A percentile compares a stretch with the other conserved stretches of the same genome.
These are phyloP conservation scores for Eucidaris tribuloides DNA, from an alignment of 35 echinoderm and acorn worm species.

Conservation along the genomic window DNA sequence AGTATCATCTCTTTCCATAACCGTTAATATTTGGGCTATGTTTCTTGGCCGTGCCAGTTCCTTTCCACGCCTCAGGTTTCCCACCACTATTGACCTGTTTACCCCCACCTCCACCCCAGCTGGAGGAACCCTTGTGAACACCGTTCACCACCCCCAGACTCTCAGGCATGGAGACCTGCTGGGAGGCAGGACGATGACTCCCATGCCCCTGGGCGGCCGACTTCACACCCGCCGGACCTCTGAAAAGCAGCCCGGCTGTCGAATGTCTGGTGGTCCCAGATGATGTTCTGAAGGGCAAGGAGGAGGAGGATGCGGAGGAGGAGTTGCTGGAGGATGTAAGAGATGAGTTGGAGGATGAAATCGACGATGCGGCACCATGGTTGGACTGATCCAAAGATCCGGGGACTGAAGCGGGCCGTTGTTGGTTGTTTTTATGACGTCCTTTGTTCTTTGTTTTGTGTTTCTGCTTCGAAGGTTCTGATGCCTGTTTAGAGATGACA, in stretches of 20 bases:
- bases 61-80: no score
- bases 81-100: not conserved
- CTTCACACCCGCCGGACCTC: not conserved
- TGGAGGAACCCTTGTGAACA: not conserved
- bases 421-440: not conserved
- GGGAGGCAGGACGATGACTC: no score
- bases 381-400: not conserved
- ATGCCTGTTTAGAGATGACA: not conserved
- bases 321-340: not conserved
- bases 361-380: not conserved
- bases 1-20: not conserved
- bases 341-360: conserved; percentile 11
- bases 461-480: conserved; percentile 13
- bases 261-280: not conserved
- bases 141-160: not conserved
- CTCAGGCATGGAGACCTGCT: not conserved
- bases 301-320: not conserved
- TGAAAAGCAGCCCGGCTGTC: conserved; percentile 4
- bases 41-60: not conserved
- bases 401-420: not conserved
- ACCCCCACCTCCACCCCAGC: not conserved
- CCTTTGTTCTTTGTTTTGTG: conserved; percentile 2
- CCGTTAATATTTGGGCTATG: not conserved
- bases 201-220: not conserved
- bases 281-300: not conserved